Percentiles rank a stretch among this genome's conserved stretches.
Conservation (phyloP, 2,888 invertebrate genomes). For the Cataglyphis cursor region DNA sequence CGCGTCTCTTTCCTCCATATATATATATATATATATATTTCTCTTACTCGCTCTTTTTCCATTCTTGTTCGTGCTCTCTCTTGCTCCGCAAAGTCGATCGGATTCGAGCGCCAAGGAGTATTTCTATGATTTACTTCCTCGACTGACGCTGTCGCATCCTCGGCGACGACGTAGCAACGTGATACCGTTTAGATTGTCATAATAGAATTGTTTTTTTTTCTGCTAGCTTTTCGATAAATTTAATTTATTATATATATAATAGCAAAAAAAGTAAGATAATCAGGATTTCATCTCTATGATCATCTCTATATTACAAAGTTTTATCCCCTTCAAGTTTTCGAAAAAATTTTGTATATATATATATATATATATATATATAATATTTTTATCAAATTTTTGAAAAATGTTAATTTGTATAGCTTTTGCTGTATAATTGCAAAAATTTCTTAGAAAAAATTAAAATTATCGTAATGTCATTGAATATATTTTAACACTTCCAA, state of each 20-base stretch:
- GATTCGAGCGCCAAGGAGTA: constrained; percentile 32
- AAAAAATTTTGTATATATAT: too few species aligned
- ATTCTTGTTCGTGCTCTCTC: not conserved
- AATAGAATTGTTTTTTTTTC: constrained; percentile 37
- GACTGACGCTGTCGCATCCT: constrained; percentile 18
- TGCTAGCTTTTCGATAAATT: too few species aligned
- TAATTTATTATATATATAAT: not conserved
- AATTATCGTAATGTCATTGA: not conserved
- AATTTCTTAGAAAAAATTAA: not conserved
- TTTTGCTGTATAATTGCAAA: not conserved
- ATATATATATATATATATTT: not conserved
- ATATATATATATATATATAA: not conserved
- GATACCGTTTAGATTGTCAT: constrained; percentile 37
- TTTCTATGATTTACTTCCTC: constrained; percentile 47
- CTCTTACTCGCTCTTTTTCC: not conserved
- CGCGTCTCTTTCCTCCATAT: not conserved
- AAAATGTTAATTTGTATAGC: not conserved
- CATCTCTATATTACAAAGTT: not conserved
- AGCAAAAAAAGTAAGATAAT: not conserved
- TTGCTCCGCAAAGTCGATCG: constrained; percentile 30
- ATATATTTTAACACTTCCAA: not conserved
- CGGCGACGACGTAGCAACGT: constrained; percentile 23
- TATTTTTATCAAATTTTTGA: not conserved
- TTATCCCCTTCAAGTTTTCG: not conserved
- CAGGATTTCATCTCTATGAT: not conserved